Conservation (phyloP, 2,888 invertebrate species). For the Platycheirus albimanus region DNA sequence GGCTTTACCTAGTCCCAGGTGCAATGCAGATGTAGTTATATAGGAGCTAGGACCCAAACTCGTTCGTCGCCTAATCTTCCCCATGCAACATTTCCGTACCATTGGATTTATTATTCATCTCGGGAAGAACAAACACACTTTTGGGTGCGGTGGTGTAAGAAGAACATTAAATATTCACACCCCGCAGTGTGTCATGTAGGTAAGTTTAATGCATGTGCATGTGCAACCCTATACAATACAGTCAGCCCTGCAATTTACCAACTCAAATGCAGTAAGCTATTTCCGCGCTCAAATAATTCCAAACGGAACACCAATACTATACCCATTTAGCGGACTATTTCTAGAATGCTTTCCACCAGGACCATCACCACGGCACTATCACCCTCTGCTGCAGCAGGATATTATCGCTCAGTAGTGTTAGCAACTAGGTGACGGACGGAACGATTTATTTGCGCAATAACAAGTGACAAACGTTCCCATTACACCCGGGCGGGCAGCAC, state of each 20-base stretch:
- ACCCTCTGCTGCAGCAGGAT: not conserved
- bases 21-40: too few species aligned
- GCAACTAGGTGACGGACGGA: conserved; percentile 70
- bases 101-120: conserved; percentile 15
- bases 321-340: conserved; percentile 39
- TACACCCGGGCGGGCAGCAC: conserved; percentile 58
- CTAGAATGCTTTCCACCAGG: not conserved
- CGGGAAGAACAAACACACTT: conserved; percentile 19
- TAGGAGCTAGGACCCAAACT: too few species aligned
- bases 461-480: conserved; percentile 72
- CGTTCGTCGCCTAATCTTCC: conserved; percentile 6
- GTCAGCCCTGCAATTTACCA: conserved; percentile 57
- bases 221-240: conserved; percentile 21
- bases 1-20: too few species aligned
- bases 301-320: conserved; percentile 17
- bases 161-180: conserved; percentile 66
- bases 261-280: conserved; percentile 72
- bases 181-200: conserved; percentile 47
- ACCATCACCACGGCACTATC: too few species aligned
- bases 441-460: conserved; percentile 71
- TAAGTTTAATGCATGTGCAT: conserved; percentile 19
- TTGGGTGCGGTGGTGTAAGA: conserved; percentile 60
- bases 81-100: not conserved
- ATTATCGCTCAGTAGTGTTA: conserved; percentile 26
- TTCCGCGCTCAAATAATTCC: conserved; percentile 69